Base-by-base conservation (phyloP, 2,797 vertebrate genomes). In the Ptychobarbus kaznakovi region DNA sequence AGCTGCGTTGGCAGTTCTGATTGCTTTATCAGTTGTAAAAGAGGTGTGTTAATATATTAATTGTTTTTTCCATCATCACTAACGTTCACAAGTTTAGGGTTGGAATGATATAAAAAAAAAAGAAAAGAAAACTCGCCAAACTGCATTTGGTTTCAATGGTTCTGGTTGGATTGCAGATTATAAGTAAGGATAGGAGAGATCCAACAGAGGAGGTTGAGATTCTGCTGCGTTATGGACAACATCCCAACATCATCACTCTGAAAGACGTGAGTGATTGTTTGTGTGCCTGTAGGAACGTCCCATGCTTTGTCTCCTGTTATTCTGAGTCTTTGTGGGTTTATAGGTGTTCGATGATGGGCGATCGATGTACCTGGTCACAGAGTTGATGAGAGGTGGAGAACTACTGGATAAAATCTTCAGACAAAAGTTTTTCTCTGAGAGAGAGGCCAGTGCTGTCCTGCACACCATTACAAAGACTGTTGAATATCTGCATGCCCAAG, bases 171-270 rank as follows among this genome's bases (percentile, higher is more conserved):
- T 91, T 93, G 74, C 92, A 97, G 96, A 96, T 97, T 86, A 97
- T 96, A 91, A 95, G 95, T 90, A 97, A 97, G 92, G 95, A 94
- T 89, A 97, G 96, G 81, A 93, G 96, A 81, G 96, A 97, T 87
- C 96, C 96, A 2, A 95, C 96, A 1, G 96, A 97, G 92, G 96
- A 97, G 93, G 96, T 96, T 16, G 96, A 97, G 89, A 97, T 97
- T 91, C 92, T 96, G 65, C 95, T 96, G 93, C 94, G 94, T 68
- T 97, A 96, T 2, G 95, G 96, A 87, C 96, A 97, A 40, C 96
- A 97, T 81, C 96, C 96, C 58, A 97, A 97, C 87, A 96, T 97
- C 90, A 96, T 97, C 87, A 97, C 96, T 83, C 92, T 97, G 82
- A 97, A 97, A 89, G 96, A 97, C 87, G 96, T 97, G 93, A 46